Evolutionary conservation across 1,140 invertebrate genomes (phyloP), one percentile per base, ranked within the genome.

Genomic region (Drosophila simulans): DNA sequence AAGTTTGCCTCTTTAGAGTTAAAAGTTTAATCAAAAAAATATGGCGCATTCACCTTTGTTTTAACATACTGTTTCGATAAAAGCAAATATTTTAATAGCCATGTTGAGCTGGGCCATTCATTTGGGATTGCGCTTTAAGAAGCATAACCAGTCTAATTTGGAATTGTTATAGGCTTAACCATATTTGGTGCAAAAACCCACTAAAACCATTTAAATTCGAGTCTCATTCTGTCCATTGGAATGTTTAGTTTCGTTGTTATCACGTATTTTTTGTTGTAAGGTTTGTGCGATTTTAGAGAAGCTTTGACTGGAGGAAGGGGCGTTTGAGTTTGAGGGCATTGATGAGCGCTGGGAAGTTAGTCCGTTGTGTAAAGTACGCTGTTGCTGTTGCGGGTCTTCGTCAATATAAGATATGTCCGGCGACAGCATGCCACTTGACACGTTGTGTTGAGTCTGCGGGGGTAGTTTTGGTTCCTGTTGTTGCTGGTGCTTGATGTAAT

Each of bases 391-490:
- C 92, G 96, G 94, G 93, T 97, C 97, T 93, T 97, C 97, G 94
- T 97, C 97, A 93, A 97, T 97, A 95, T 96, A 98, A 92, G 96
- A 96, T 95, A 98, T 96, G 95, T 98, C 98, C 89, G 95, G 95
- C 77, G 97, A 81, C 69, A 91, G 54, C 49, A 66, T 58, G 52
- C 71, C 52, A 53, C 51, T 59, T 25, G 77, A 34, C 4, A 37
- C 48, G 31, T 66, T 53, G 51, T 75, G 78, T 65, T 75, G 64
- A 17, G 69, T 52, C 20, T 69, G 82, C 54, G 55, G 68, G 15
- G 70, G 70, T 34, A 34, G 40, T 8, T 68, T 60, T 39, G 56
- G 49, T 37, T 55, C 69, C 42, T 68, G 56, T 15, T 60, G 70
- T 7, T 77, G 70, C 27, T 89, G 78, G 20, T 77, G 82, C 13